Evolutionary conservation across 2,113 vertebrate species (phyloP), one percentile per base, ranked within the genome.

Genomic region (Leptosomus discolor): DNA sequence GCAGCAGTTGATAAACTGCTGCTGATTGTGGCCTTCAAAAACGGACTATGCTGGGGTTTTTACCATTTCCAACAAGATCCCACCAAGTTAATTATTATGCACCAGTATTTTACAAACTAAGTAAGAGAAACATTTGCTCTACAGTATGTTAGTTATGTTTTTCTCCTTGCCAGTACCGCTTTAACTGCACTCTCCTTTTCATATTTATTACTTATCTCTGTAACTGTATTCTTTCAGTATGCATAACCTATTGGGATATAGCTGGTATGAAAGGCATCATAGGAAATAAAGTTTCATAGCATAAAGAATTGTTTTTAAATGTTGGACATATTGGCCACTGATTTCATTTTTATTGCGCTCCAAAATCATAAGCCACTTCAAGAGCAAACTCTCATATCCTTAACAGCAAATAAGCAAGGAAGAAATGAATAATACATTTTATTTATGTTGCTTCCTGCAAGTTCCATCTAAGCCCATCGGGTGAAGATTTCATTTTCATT

Each of bases 401-500:
- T 74, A 70, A 91, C 32, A 96, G 56, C 48, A 93, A 96, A 95
- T 86, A 94, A 93, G 90, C 57, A 90, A 83, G 18, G 90, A 93
- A 77, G 30, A 88, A 96, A 96, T 95, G 45, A 96, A 92, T 93
- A 96, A 96, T 96, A 51, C 29, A n/a, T 90, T 94, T 97, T 96
- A 92, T 95, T 94, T 95, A 79, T 87, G 61, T 82, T 92, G 46
- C 43, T 96, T 91, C 61, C 84, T 80, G 79, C 39, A 85, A 83
- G 57, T 71, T 95, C 54, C 68, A 82, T 88, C 60, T 85, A 88
- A 76, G 60, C 68, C 56, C 36, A 50, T 41, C 2, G 8, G 53
- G 48, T 11, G 21, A 81, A 92, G 71, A 97, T 97, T 96, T 97
- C 46, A 89, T 95, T 76, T 92, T 87, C 63, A 53, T 91, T 92